Percentiles rank a stretch among this genome's conserved stretches.
phyloP scores from a whole-genome alignment of 2,113 vertebrate genomes.

The Pseudorasbora parva region DNA sequence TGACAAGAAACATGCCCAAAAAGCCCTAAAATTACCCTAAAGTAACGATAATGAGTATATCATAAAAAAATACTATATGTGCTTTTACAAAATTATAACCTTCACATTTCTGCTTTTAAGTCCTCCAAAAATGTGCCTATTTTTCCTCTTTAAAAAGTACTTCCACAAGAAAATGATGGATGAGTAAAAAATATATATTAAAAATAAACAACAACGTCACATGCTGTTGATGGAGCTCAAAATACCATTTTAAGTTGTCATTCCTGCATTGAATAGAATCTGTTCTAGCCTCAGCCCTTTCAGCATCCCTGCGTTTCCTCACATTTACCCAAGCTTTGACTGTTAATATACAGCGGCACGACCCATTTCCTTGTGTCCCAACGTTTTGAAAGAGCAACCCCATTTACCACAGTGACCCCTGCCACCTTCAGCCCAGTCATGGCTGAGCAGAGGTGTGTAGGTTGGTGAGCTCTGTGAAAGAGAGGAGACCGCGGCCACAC shows the following conservation, averaged over 20 bases:
- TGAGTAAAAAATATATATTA: no score
- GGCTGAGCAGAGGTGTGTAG: constrained; percentile 58
- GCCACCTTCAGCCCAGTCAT: constrained; percentile 58
- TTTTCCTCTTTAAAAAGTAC: background rate
- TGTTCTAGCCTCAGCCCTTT: constrained; percentile 16
- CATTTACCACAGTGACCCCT: constrained; percentile 67
- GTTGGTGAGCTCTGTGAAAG: constrained; percentile 60
- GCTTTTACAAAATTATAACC: background rate
- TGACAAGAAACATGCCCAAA: background rate
- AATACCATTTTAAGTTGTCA: background rate
- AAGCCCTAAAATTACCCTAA: background rate
- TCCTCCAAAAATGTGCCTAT: no score
- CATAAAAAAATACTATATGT: no score
- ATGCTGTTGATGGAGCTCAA: background rate
- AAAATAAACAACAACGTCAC: background rate
- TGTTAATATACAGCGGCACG: constrained; percentile 66
- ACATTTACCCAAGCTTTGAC: constrained; percentile 69
- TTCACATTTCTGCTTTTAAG: background rate
- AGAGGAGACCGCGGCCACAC: constrained; percentile 46
- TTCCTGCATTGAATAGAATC: background rate
- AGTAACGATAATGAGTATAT: no score
- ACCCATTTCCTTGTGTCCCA: constrained; percentile 68
- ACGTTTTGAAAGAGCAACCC: constrained; percentile 74
- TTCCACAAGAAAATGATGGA: background rate
- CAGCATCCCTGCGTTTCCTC: constrained; percentile 64